Conservation (phyloP, 2,888 invertebrate species). For the Chloromyia formosa region DNA sequence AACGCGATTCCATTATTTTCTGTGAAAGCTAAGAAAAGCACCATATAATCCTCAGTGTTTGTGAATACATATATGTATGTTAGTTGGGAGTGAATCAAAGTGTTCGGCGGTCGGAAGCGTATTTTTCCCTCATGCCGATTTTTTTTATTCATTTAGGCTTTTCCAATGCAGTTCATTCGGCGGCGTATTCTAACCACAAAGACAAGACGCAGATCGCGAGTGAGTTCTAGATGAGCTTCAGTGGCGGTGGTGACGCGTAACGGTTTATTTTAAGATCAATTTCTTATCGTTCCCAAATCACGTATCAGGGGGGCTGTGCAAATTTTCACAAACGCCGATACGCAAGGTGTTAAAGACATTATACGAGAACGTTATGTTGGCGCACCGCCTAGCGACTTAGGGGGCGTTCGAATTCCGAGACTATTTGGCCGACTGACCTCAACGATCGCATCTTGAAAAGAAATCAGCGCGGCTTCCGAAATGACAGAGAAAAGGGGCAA, state of each 20-base stretch:
- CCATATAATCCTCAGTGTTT: background rate
- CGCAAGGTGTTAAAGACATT: background rate
- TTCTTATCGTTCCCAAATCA: background rate
- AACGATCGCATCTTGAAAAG: background rate
- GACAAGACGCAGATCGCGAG: background rate
- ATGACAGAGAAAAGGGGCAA: background rate
- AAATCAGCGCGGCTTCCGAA: background rate
- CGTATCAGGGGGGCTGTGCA: background rate
- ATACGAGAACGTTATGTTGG: background rate
- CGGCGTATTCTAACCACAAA: background rate
- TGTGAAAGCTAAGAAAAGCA: background rate
- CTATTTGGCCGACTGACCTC: slow-evolving; percentile 13
- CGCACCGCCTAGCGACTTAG: slow-evolving; percentile 2
- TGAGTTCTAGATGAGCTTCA: background rate
- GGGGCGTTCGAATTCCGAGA: slow-evolving; percentile 4
- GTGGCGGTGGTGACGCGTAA: background rate
- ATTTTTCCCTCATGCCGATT: background rate
- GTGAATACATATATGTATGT: background rate
- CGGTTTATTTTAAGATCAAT: background rate
- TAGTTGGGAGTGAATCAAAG: background rate
- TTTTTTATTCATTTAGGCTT: background rate
- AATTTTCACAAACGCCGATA: background rate
- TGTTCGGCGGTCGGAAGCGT: slow-evolving; percentile 16
- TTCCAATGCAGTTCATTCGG: slow-evolving; percentile 30
- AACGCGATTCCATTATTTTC: background rate